phyloP scores from a whole-genome alignment of 1,140 invertebrate species.

The Cydia amplana region DNA sequence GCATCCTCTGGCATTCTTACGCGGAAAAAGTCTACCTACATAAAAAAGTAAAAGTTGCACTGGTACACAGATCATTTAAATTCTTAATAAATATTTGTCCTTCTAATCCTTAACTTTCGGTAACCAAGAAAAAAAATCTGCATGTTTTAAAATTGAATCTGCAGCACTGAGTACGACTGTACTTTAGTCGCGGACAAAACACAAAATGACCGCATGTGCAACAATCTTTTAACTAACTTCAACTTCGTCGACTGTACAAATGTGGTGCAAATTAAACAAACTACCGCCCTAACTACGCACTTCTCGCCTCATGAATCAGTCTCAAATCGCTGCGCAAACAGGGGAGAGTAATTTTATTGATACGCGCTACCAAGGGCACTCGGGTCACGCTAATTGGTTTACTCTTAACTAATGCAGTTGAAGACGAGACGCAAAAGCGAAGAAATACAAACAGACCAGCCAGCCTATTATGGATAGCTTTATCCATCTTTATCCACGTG shows the following conservation, averaged over 20 bases:
- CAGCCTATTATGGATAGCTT: too few relatives aligned
- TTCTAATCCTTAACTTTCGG: too few relatives aligned
- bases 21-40: too few relatives aligned
- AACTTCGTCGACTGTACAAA: background rate
- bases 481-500: too few relatives aligned
- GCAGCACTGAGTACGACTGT: too few relatives aligned
- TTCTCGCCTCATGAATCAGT: constrained; percentile 12
- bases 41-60: too few relatives aligned
- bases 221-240: background rate
- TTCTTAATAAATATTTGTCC: too few relatives aligned
- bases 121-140: too few relatives aligned
- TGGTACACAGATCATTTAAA: too few relatives aligned
- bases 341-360: background rate
- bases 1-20: too few relatives aligned
- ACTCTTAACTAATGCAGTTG: constrained; percentile 18
- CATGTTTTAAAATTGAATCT: too few relatives aligned
- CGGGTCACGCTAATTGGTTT: constrained; percentile 1
- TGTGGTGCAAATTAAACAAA: background rate
- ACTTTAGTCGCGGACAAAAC: too few relatives aligned
- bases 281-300: background rate
- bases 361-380: background rate
- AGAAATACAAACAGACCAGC: background rate
- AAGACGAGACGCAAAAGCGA: background rate
- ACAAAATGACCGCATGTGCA: background rate
- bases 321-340: constrained; percentile 12